phyloP scores from a whole-genome alignment of 37 sponge, comb jelly and placozoan genomes.

The Theonella swinhoei region DNA sequence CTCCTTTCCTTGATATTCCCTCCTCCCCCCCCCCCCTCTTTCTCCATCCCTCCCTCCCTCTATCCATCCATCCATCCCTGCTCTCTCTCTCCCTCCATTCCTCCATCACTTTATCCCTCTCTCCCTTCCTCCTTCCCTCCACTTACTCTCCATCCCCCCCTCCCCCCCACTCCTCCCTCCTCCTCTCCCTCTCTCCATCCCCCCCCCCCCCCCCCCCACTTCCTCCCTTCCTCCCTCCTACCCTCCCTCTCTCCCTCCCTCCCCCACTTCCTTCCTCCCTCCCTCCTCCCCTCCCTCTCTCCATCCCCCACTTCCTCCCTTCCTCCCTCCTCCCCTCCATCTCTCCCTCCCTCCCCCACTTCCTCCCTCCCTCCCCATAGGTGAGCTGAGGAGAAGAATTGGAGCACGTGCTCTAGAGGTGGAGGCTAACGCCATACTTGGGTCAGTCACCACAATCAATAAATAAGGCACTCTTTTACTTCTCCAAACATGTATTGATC shows the following conservation, averaged over 20 bases:
- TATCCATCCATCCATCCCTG: too few species aligned
- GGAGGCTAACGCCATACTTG: conserved; percentile 88
- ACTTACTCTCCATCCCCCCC: too few species aligned
- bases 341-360: background rate
- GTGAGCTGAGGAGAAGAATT: conserved; percentile 77
- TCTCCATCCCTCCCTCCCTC: too few species aligned
- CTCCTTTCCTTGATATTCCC: too few species aligned
- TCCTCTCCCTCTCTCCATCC: background rate
- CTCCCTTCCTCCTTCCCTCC: too few species aligned
- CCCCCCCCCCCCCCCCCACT: too few species aligned
- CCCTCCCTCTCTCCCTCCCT: background rate
- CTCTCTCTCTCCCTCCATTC: too few species aligned
- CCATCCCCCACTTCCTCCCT: conserved; percentile 7
- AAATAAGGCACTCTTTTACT: background rate
- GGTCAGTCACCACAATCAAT: conserved; percentile 36
- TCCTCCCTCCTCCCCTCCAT: background rate
- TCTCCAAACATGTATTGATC: too few species aligned
- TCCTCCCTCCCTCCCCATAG: conserved; percentile 4
- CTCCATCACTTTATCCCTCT: too few species aligned
- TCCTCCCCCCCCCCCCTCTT: too few species aligned
- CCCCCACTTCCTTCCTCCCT: background rate
- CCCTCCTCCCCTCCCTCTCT: background rate
- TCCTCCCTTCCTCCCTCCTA: too few species aligned
- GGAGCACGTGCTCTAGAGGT: conserved; percentile 80
- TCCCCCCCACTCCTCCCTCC: too few species aligned